Percentiles rank a stretch among this genome's conserved stretches.
phyloP scores from a whole-genome alignment of 1,140 invertebrate species.

The Hypothenemus hampei region DNA sequence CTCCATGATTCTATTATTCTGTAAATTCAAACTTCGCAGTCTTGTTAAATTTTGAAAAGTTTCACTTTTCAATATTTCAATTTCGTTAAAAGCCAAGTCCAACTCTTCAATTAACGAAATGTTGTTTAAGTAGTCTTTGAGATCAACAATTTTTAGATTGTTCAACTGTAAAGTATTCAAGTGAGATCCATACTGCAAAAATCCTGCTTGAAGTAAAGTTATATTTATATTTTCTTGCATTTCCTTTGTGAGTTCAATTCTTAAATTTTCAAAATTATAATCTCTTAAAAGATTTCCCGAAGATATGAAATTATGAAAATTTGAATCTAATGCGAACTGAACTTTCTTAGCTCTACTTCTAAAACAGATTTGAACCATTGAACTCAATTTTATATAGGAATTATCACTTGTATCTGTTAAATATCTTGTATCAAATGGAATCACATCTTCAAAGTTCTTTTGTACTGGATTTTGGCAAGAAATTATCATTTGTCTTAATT shows the following conservation, averaged over 20 bases:
- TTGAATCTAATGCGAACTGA: not conserved
- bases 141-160: not conserved
- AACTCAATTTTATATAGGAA: constrained; percentile 3
- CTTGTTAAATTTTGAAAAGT: constrained; percentile 17
- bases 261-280: constrained; percentile 1
- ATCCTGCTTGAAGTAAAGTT: not conserved
- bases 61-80: not conserved
- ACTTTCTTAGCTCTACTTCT: not conserved
- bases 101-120: constrained; percentile 6
- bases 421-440: constrained; percentile 4
- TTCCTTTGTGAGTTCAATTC: not conserved
- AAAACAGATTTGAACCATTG: not conserved
- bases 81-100: constrained; percentile 6
- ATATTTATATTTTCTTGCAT: not conserved
- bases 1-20: constrained; percentile 15
- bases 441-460: not conserved
- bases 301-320: not conserved
- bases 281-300: not conserved
- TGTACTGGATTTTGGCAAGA: not conserved
- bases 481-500: not conserved
- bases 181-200: constrained; percentile 7
- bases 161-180: constrained; percentile 5
- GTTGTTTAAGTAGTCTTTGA: constrained; percentile 4
- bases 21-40: constrained; percentile 17
- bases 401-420: constrained; percentile 3